Base-by-base conservation (phyloP, 2,113 vertebrate species). In the Lonchura striata region DNA sequence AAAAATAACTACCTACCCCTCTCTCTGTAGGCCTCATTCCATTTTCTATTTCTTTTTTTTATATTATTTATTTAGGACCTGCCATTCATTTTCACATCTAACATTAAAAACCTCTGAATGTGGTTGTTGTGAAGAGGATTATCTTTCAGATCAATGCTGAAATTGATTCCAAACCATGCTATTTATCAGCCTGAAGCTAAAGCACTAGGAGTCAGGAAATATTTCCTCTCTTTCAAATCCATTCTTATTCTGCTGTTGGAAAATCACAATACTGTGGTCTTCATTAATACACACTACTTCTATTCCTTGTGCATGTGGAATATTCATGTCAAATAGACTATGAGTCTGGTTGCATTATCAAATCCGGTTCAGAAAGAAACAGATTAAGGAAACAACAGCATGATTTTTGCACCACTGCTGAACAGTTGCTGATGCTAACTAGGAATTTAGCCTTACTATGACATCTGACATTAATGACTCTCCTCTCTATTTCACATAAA, bases 91-190 rank as follows among this genome's bases (percentile, higher is more conserved):
- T 96, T 97, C 92, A 81, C 72, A 94, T 86, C 96, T 96, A 96
- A 97, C 95, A 97, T 93, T 94, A 97, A 96, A 98, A 97, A 97
- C 95, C 97, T 82, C 93, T 87, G 95, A 96, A 98, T 70, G 79
- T 97, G 97, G 95, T 81, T 96, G 97, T 97, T 98, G 95, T 94
- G 94, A 97, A 98, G 97, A 98, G 97, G 98, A 98, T 98, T 98
- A 98, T 98, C 97, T 98, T 97, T 97, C 96, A 97, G 97, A 98
- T 98, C 98, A 97, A 98, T 98, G 96, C 74, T 89, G 94, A 98
- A 98, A 98, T 97, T 97, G 98, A 98, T 98, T 98, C 91, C 86
- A 95, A 97, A 96, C 96, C 96, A 95, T 53, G 66, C 96, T 92
- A 96, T 98, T 98, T 97, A 97, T 98, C 98, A 98, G 98, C 97